phyloP scores from a whole-genome alignment of 2,113 vertebrate species.

The Mormoops blainvillei region DNA sequence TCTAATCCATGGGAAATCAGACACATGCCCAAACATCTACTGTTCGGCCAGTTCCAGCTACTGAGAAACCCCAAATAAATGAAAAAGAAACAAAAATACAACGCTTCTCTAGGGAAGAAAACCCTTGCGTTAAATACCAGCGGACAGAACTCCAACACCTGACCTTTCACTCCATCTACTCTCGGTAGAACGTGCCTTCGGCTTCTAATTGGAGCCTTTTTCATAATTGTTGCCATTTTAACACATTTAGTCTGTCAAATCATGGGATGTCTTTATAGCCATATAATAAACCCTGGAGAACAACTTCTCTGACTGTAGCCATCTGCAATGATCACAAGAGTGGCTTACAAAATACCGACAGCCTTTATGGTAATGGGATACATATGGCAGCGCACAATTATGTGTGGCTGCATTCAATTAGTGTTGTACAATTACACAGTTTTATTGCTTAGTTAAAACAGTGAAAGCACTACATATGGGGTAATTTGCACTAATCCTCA shows the following conservation, averaged over 20 bases:
- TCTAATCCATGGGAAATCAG: constrained; percentile 17
- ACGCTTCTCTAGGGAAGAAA: neutral
- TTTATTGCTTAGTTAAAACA: constrained; percentile 86
- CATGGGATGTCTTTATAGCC: constrained; percentile 81
- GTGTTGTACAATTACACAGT: constrained; percentile 82
- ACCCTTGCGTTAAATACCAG: neutral
- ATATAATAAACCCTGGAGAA: constrained; percentile 83
- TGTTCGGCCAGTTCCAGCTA: neutral
- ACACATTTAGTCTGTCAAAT: constrained; percentile 82
- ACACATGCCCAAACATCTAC: neutral
- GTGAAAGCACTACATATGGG: constrained; percentile 79
- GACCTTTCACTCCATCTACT: constrained; percentile 13
- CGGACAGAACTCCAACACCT: constrained; percentile 25
- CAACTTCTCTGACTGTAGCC: constrained; percentile 81
- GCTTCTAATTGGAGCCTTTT: constrained; percentile 77
- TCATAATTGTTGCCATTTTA: constrained; percentile 83
- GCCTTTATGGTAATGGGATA: constrained; percentile 82
- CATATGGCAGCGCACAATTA: constrained; percentile 83
- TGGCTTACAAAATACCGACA: constrained; percentile 80
- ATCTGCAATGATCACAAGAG: constrained; percentile 82
- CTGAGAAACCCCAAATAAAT: neutral
- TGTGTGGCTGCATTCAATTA: constrained; percentile 84
- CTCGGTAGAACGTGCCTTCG: constrained; percentile 52
- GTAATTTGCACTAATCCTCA: constrained; percentile 82
- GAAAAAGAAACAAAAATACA: neutral